phyloP scores from a whole-genome alignment of 2,888 invertebrate genomes.

The Dusona sp. region DNA sequence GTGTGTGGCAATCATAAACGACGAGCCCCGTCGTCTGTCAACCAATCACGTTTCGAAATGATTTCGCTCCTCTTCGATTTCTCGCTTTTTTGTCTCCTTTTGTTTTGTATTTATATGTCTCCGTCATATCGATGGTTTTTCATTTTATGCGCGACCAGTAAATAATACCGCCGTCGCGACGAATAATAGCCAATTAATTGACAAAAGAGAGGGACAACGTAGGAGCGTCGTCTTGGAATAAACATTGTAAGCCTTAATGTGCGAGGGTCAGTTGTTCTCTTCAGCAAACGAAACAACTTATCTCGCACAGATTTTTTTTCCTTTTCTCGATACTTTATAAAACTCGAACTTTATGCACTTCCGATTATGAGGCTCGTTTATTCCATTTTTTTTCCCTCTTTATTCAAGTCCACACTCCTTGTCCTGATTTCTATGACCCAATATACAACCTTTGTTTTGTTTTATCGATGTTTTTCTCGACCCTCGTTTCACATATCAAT shows the following conservation, averaged over 20 bases:
- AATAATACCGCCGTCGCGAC: slow-evolving; percentile 45
- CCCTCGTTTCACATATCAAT: slow-evolving; percentile 12
- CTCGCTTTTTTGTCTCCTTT: neutral
- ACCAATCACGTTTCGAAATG: slow-evolving; percentile 49
- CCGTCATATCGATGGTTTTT: slow-evolving; percentile 23
- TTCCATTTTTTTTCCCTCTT: slow-evolving; percentile 28
- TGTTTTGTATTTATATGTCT: neutral
- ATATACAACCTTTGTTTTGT: slow-evolving; percentile 19
- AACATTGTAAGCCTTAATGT: slow-evolving; percentile 10
- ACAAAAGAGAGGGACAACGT: slow-evolving; percentile 17
- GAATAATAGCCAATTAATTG: slow-evolving; percentile 73
- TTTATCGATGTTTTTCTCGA: slow-evolving; percentile 30
- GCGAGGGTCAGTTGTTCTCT: slow-evolving; percentile 4
- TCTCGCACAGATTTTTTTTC: slow-evolving; percentile 30
- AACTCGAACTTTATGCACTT: slow-evolving; percentile 73
- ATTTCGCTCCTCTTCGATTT: slow-evolving; percentile 33
- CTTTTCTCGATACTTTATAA: slow-evolving; percentile 31
- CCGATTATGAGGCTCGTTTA: slow-evolving; percentile 64
- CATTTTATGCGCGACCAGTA: slow-evolving; percentile 21
- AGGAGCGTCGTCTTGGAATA: slow-evolving; percentile 47
- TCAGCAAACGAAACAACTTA: slow-evolving; percentile 52
- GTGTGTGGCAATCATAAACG: slow-evolving; percentile 57
- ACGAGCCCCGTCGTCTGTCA: slow-evolving; percentile 66
- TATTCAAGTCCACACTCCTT: slow-evolving; percentile 38
- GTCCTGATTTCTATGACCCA: slow-evolving; percentile 43